Percentiles rank a stretch among this genome's conserved stretches.
These are phyloP conservation scores for Berghia stephanieae DNA, from an alignment of 1,140 invertebrate species.

Conservation along the genomic window DNA sequence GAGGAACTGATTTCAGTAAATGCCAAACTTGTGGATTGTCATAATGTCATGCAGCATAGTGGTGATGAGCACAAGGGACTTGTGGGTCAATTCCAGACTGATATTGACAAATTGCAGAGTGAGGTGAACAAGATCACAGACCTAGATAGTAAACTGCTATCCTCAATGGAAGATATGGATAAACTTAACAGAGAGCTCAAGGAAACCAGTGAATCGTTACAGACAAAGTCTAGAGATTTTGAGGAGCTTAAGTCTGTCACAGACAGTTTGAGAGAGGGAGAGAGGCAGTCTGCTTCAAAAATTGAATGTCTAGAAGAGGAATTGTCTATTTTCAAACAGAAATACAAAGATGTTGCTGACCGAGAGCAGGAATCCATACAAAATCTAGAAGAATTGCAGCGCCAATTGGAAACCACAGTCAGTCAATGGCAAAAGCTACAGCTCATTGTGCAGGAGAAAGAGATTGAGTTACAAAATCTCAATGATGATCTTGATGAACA, in stretches of 20 bases:
- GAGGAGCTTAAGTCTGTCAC: neutral
- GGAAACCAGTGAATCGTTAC: no score
- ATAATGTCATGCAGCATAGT: neutral
- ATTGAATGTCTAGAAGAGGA: neutral
- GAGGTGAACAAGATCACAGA: slow-evolving; percentile 4
- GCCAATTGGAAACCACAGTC: slow-evolving; percentile 25
- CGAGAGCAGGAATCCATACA: slow-evolving; percentile 4
- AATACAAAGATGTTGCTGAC: neutral
- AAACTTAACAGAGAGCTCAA: no score
- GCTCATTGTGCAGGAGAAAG: slow-evolving; percentile 32
- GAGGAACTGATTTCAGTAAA: neutral
- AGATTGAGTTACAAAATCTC: slow-evolving; percentile 25
- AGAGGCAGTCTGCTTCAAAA: neutral
- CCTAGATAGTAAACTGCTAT: slow-evolving; percentile 19
- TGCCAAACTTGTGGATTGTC: neutral
- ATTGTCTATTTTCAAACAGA: neutral
- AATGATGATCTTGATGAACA: slow-evolving; percentile 23
- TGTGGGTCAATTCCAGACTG: neutral
- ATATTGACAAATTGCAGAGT: slow-evolving; percentile 24
- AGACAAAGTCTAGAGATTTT: no score
- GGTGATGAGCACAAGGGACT: neutral
- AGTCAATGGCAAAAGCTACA: slow-evolving; percentile 25
- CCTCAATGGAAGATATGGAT: slow-evolving; percentile 9
- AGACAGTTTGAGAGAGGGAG: neutral
- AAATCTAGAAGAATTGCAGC: slow-evolving; percentile 13